Base-by-base conservation (phyloP, 2,113 vertebrate species). In the Dicerorhinus sumatrensis region DNA sequence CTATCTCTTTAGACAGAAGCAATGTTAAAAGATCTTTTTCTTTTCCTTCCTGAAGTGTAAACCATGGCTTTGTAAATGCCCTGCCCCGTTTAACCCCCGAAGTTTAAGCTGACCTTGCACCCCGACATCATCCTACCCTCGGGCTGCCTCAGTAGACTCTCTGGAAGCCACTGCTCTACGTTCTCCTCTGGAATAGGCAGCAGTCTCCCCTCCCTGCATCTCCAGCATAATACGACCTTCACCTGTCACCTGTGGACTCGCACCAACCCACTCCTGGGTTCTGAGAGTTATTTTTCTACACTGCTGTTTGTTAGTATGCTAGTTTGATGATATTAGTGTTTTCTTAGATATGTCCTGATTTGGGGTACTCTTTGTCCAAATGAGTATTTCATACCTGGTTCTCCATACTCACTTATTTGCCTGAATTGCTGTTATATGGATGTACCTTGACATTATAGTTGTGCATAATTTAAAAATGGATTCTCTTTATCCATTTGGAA, bases 131-230 rank as follows among this genome's bases (percentile, higher is more conserved):
- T 31, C 77, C 63, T 12, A 20, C 72, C 69, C 17, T 54, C 36
- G 2, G 1, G 13, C 91, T 46, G 76, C 89, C 65, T 69, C 62
- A 8, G 5, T 5, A 17, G 51, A 48, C 60, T 72, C 31, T 62
- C n/a, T 36, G 10, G n/a, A 79, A 58, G 20, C 56, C 6, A 0
- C 7, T 21, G 31, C 58, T 12, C 54, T 33, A 10, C n/a, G 31
- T 16, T 62, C 27, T 42, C 16, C 23, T n/a, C n/a, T 6, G 3
- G 33, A 56, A 5, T 3, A 21, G 48, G 56, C 31, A 4, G 11
- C 14, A 67, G 1, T 14, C 65, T 14, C 62, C 31, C 14, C 31
- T 2, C 18, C 2, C 17, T 0, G 0, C 2, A 0, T 23, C 46
- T 16, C 54, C 21, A 46, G 17, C 48, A 0, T 60, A 6, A 27